phyloP scores from a whole-genome alignment of 2,888 invertebrate species.

The Gymnosoma rotundatum region DNA sequence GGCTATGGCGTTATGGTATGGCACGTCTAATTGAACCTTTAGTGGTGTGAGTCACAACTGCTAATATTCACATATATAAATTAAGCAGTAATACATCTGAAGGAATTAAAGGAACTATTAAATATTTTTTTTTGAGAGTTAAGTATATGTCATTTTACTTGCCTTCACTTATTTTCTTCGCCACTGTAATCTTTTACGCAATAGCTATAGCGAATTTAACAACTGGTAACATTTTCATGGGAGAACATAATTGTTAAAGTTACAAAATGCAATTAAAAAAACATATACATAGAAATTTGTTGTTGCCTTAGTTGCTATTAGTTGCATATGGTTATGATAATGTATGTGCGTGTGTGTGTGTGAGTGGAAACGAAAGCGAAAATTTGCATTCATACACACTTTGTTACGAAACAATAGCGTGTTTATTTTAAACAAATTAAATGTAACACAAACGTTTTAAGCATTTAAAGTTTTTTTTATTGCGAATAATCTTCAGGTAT shows the following conservation, averaged over 20 bases:
- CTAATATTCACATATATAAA: too few relatives aligned
- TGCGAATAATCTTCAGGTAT: too few relatives aligned
- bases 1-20: too few relatives aligned
- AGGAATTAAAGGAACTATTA: too few relatives aligned
- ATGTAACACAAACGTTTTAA: constrained; percentile 6
- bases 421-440: constrained; percentile 52
- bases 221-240: constrained; percentile 46
- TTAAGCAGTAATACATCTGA: too few relatives aligned
- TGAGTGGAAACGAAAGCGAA: constrained; percentile 37
- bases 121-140: too few relatives aligned
- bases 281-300: constrained; percentile 7
- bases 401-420: constrained; percentile 49
- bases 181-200: background rate
- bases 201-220: constrained; percentile 7
- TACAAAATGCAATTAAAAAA: constrained; percentile 58
- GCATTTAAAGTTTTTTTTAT: background rate
- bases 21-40: too few relatives aligned
- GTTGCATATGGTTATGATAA: background rate
- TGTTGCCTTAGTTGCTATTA: constrained; percentile 9
- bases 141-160: too few relatives aligned
- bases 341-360: too few relatives aligned
- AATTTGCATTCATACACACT: constrained; percentile 29
- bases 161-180: background rate
- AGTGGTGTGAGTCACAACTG: too few relatives aligned
- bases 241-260: constrained; percentile 53